Percentiles rank a stretch among this genome's conserved stretches.
These are phyloP conservation scores for Zapus hudsonius DNA, from an alignment of 2,113 vertebrate species.

Conservation along the genomic window DNA sequence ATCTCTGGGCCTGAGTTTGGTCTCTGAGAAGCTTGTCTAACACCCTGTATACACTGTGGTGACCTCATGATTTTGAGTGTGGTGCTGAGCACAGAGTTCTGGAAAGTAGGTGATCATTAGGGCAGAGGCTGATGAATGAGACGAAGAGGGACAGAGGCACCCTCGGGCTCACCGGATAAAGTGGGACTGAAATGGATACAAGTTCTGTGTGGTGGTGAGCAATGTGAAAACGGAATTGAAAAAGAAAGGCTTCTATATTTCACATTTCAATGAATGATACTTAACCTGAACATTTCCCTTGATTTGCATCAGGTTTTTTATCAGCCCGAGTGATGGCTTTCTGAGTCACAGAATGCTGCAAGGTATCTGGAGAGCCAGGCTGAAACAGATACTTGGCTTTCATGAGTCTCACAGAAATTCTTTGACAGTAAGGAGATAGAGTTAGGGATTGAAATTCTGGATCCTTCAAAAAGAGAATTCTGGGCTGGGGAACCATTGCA, in stretches of 20 bases:
- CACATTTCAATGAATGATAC: background rate
- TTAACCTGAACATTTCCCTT: background rate
- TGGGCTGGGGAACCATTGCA: background rate
- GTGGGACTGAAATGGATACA: background rate
- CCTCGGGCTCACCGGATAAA: background rate
- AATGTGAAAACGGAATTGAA: background rate
- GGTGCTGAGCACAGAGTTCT: background rate
- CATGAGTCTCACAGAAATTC: background rate
- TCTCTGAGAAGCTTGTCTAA: too few relatives aligned
- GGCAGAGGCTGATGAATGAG: background rate
- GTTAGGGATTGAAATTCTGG: background rate
- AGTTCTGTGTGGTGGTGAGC: background rate
- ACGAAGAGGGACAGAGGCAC: background rate
- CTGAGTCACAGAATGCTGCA: background rate
- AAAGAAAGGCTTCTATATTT: background rate
- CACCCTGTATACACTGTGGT: background rate
- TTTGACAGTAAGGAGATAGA: background rate
- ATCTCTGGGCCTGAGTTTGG: background rate
- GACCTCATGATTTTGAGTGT: background rate
- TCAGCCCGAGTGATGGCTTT: background rate
- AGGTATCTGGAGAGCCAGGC: background rate
- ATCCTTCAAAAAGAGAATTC: background rate
- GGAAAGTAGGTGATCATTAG: background rate
- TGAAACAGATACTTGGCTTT: background rate
- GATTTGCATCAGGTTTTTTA: background rate